Evolutionary conservation across 2,888 invertebrate species (phyloP).

Genomic region (Aelia acuminata): DNA sequence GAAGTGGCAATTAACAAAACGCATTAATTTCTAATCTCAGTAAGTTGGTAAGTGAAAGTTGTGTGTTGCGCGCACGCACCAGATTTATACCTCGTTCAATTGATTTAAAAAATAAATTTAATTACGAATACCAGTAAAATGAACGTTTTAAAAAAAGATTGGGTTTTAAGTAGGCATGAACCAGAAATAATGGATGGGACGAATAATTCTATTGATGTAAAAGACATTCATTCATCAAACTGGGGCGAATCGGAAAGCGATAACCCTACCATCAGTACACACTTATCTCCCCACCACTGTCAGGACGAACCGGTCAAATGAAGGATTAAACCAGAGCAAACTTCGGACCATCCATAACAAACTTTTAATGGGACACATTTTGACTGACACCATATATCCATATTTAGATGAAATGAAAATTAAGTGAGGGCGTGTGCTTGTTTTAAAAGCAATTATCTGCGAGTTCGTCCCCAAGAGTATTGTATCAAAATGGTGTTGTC

Average conservation of each 20-base stretch:
- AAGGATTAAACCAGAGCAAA: background rate
- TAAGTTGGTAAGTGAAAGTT: too few relatives aligned
- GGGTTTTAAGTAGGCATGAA: background rate
- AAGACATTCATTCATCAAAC: background rate
- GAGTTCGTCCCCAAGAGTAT: background rate
- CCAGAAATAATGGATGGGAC: background rate
- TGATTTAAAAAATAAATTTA: too few relatives aligned
- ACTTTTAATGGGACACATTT: slow-evolving; percentile 34
- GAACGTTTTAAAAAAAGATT: too few relatives aligned
- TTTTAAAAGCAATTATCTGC: background rate
- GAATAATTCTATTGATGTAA: background rate
- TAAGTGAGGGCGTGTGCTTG: background rate
- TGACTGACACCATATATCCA: background rate
- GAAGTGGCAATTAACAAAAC: too few relatives aligned
- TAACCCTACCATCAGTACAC: background rate
- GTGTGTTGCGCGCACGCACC: too few relatives aligned
- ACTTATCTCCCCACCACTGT: background rate
- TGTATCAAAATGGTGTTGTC: background rate
- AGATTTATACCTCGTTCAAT: too few relatives aligned
- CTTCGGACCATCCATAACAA: slow-evolving; percentile 13
- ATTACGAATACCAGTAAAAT: too few relatives aligned
- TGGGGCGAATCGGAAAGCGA: background rate
- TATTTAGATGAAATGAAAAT: slow-evolving; percentile 3
- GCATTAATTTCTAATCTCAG: too few relatives aligned
- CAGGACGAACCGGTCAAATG: background rate